A percentile compares a stretch with the other conserved stretches of the same genome.
Evolutionary conservation across 2,797 vertebrate genomes (phyloP).

Genomic region (Sebastes hopkinsi): DNA sequence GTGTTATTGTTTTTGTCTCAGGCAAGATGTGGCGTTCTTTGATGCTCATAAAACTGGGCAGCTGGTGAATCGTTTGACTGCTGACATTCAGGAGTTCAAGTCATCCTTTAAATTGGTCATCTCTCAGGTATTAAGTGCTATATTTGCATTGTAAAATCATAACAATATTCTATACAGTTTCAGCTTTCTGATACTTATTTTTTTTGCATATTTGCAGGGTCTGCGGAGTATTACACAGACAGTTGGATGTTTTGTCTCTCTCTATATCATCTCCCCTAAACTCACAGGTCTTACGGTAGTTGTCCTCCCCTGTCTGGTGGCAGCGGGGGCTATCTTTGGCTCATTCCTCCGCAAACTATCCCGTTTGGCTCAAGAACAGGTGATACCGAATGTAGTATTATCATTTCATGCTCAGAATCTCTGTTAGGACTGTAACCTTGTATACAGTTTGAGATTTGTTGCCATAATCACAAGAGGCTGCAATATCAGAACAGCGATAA

Average conservation of each 20-base stretch:
- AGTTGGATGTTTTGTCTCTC: constrained; percentile 90
- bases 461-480: not conserved
- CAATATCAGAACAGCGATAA: not conserved
- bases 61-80: constrained; percentile 91
- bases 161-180: not conserved
- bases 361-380: constrained; percentile 93
- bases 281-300: constrained; percentile 90
- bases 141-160: not conserved
- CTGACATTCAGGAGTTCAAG: constrained; percentile 97
- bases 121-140: constrained; percentile 87
- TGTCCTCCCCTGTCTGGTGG: constrained; percentile 88
- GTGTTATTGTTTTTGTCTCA: constrained; percentile 59
- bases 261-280: constrained; percentile 93
- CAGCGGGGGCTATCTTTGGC: constrained; percentile 87
- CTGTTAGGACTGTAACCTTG: not conserved
- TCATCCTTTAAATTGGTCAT: constrained; percentile 95
- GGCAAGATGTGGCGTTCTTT: constrained; percentile 95
- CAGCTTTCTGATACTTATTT: not conserved
- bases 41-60: constrained; percentile 93
- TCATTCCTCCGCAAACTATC: constrained; percentile 90
- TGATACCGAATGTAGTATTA: constrained; percentile 47
- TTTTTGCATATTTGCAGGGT: constrained; percentile 81
- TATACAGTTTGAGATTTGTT: not conserved
- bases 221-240: constrained; percentile 92
- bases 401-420: not conserved